phyloP scores from a whole-genome alignment of 2,888 invertebrate species.

The Balanococcus diminutus region DNA sequence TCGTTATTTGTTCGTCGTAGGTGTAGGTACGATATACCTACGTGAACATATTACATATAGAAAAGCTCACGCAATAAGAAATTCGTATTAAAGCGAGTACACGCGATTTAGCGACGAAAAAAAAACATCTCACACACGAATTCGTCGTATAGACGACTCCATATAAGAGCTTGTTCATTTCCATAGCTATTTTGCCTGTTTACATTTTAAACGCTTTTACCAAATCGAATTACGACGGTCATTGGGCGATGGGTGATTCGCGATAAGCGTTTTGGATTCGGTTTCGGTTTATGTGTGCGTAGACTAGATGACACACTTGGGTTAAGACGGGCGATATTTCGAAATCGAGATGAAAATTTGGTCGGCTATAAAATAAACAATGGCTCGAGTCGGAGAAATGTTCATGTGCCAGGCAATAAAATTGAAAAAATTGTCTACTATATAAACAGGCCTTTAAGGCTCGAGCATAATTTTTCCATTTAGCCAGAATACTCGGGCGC shows the following conservation, averaged over 20 bases:
- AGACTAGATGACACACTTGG: neutral
- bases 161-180: neutral
- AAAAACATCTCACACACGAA: neutral
- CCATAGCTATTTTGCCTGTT: neutral
- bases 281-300: neutral
- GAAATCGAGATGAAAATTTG: neutral
- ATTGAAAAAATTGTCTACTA: neutral
- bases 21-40: neutral
- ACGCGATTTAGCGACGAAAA: neutral
- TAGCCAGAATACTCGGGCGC: neutral
- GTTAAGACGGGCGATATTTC: too few relatives aligned
- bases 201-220: neutral
- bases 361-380: slow-evolving; percentile 10
- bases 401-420: neutral
- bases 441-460: slow-evolving; percentile 11
- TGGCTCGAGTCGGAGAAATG: neutral
- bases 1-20: neutral
- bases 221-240: neutral
- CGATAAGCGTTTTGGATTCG: too few relatives aligned
- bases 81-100: neutral
- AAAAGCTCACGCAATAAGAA: neutral
- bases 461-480: slow-evolving; percentile 24
- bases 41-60: neutral
- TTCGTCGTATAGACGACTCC: neutral
- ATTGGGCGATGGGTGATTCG: too few relatives aligned